A percentile compares a stretch with the other conserved stretches of the same genome.
These are phyloP conservation scores for Coregonus ussuriensis DNA, from an alignment of 2,797 vertebrate genomes.

Conservation along the genomic window DNA sequence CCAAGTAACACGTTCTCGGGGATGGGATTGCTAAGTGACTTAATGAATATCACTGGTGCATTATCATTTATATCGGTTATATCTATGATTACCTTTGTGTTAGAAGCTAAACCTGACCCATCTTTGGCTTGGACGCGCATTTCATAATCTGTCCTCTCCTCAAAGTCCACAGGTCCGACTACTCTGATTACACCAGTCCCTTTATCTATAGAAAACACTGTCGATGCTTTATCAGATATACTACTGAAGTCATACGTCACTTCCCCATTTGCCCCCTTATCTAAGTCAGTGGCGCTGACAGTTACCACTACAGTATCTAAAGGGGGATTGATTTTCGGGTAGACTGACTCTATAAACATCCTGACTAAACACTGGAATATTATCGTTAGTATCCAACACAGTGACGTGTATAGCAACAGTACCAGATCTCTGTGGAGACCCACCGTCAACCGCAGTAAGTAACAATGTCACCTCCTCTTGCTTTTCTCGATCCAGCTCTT, in stretches of 20 bases:
- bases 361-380: conserved; percentile 69
- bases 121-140: conserved; percentile 63
- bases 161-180: conserved; percentile 63
- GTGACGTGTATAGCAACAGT: too few relatives aligned
- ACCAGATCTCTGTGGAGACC: too few relatives aligned
- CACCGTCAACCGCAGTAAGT: too few relatives aligned
- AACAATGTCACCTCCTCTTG: too few relatives aligned
- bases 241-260: conserved; percentile 62
- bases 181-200: conserved; percentile 58
- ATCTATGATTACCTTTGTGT: conserved; percentile 57
- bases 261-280: conserved; percentile 72
- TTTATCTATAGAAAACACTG: conserved; percentile 31
- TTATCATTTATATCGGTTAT: conserved; percentile 71
- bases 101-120: not conserved
- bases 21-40: conserved; percentile 51
- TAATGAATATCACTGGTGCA: conserved; percentile 40
- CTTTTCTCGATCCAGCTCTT: too few relatives aligned
- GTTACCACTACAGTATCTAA: conserved; percentile 55
- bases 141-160: conserved; percentile 62
- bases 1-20: conserved; percentile 54
- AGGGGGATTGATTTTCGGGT: conserved; percentile 70
- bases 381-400: conserved; percentile 70
- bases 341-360: conserved; percentile 67
- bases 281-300: conserved; percentile 70
- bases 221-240: not conserved